Conservation (phyloP, 2,113 vertebrate genomes). For the Choloepus hoffmanni region DNA sequence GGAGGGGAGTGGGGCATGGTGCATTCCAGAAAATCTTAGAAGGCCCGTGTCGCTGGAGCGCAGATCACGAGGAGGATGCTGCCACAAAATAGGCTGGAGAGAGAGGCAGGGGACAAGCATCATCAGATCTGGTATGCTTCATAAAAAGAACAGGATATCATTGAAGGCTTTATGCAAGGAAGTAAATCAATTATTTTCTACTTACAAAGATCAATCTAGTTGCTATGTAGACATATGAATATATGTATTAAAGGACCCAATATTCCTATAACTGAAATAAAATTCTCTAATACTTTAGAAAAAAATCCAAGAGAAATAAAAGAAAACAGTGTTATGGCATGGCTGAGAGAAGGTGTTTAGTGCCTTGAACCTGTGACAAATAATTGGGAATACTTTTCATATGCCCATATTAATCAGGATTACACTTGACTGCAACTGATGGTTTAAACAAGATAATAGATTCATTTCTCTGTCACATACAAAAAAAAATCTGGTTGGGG, state of each 20-base stretch:
- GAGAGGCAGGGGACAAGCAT: not conserved
- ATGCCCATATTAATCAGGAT: not conserved
- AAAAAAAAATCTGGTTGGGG: not conserved
- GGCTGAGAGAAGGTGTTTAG: not conserved
- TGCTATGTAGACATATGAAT: not conserved
- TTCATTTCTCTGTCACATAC: not conserved
- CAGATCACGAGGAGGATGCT: not conserved
- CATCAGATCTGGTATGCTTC: not conserved
- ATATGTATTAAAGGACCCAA: not conserved
- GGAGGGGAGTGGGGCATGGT: rapidly evolving
- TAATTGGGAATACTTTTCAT: not conserved
- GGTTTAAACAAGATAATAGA: not conserved
- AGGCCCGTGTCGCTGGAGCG: not conserved
- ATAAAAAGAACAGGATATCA: not conserved
- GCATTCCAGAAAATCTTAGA: not conserved
- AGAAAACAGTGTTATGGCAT: not conserved
- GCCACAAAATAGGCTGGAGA: not conserved
- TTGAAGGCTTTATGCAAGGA: not conserved
- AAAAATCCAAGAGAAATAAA: conserved; percentile 11
- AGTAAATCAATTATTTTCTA: not conserved
- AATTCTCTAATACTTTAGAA: not conserved
- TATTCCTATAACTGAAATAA: conserved; percentile 34
- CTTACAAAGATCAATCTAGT: not conserved
- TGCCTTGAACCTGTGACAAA: not conserved
- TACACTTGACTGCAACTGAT: not conserved